Conservation (phyloP, 2,113 vertebrate genomes). For the Micromys minutus region DNA sequence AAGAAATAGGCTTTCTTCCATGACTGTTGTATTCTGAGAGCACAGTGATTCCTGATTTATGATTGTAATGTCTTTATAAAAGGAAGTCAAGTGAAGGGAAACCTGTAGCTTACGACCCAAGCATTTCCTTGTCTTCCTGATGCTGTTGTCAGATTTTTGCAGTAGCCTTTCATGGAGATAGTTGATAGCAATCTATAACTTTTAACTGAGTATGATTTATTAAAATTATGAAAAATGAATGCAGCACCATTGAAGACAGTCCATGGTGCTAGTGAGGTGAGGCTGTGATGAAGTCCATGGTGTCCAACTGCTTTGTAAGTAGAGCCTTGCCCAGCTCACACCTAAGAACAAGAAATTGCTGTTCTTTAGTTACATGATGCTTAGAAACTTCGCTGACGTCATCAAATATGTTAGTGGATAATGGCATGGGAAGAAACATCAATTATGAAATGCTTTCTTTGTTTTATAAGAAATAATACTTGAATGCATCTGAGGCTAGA, state of each 20-base stretch:
- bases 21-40: not conserved
- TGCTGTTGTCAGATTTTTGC: constrained; percentile 41
- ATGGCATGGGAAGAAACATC: not conserved
- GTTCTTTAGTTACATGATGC: not conserved
- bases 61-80: not conserved
- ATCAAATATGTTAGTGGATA: not conserved
- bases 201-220: constrained; percentile 25
- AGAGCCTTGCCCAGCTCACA: not conserved
- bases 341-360: not conserved
- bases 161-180: not conserved
- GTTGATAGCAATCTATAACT: not conserved
- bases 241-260: not conserved
- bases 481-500: not conserved
- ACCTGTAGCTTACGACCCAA: not conserved
- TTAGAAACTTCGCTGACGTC: not conserved
- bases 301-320: not conserved
- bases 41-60: not conserved
- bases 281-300: not conserved
- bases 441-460: not conserved
- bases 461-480: not conserved
- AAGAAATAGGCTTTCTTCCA: constrained; percentile 1
- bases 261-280: not conserved
- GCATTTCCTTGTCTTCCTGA: not conserved
- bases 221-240: not conserved
- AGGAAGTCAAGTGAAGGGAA: not conserved